Evolutionary conservation across 2,888 invertebrate genomes (phyloP).

Genomic region (Xylophagus ater): DNA sequence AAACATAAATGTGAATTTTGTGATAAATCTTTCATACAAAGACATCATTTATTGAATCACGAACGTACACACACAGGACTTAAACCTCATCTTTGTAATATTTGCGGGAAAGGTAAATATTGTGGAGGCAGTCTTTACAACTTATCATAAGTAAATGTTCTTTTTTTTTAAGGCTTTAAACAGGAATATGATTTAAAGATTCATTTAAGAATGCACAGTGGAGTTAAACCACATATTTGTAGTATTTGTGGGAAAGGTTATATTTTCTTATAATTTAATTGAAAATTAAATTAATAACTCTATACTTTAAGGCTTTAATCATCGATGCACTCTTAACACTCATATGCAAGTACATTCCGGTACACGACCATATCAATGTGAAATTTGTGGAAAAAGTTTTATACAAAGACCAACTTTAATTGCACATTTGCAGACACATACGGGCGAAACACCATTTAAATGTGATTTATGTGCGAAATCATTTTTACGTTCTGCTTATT

Average conservation of each 20-base stretch:
- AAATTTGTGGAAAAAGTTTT: conserved; percentile 18
- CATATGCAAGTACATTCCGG: conserved; percentile 17
- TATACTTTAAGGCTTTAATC: conserved; percentile 12
- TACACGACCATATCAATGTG: conserved; percentile 17
- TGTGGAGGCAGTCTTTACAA: not conserved
- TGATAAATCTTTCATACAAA: conserved; percentile 17
- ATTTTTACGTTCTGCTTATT: conserved; percentile 15
- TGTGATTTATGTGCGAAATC: conserved; percentile 15
- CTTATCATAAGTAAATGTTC: not conserved
- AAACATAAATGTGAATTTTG: conserved; percentile 18
- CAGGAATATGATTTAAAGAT: conserved; percentile 17
- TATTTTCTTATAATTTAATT: not conserved
- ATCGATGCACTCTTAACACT: conserved; percentile 14
- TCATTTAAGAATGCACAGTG: conserved; percentile 15
- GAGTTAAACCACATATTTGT: conserved; percentile 15
- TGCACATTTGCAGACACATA: conserved; percentile 17
- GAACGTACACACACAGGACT: conserved; percentile 17
- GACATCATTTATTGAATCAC: conserved; percentile 16
- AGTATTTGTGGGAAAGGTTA: conserved; percentile 16
- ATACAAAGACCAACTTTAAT: conserved; percentile 17
- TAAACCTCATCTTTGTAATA: conserved; percentile 16
- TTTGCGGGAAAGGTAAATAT: conserved; percentile 16
- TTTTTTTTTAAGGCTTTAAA: conserved; percentile 11
- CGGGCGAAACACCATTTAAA: conserved; percentile 17
- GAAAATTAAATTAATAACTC: not conserved